Evolutionary conservation across 1,140 invertebrate species (phyloP), one percentile per base, ranked within the genome.

Genomic region (Pogonomyrmex barbatus): DNA sequence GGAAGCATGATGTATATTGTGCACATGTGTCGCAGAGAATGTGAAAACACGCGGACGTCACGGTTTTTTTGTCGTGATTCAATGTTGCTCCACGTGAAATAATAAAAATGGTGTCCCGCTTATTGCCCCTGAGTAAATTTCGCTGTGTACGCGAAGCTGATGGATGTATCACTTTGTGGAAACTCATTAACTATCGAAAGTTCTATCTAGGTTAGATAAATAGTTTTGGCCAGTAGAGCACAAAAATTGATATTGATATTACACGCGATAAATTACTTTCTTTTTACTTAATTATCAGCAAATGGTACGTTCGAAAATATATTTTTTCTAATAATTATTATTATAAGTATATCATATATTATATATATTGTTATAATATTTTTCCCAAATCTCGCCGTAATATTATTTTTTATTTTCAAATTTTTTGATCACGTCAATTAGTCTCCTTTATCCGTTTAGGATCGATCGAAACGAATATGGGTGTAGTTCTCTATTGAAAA

Each of bases 1-100:
- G 45, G 86, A 5, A 58, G 79, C 79, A 75, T 73, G 79, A 83
- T 83, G 42, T 83, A 83, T 83, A 83, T 75, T 50, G 79, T 17
- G 54, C 79, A 83, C 79, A 83, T 83, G 79, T 83, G 79, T 83
- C 79, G 79, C 79, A 47, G 79, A 50, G 79, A 50, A 83, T n/a
- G 79, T 33, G 79, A 83, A 83, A 83, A 83, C 79, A 83, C 56
- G 24, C 24, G 39, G 42, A 30, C 79, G 68, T 83, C 68, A 83
- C 33, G 39, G 54, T 83, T 83, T 73, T 83, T 83, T 83, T 54
- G 42, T 12, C 30, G 65, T 47, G 79, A 83, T 73, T 62, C 79
- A 56, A 83, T 47, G 79, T 73, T 62, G 70, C 67, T 14, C 33
- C 79, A 75, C 42, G 79, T 83, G 79, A 75, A 83, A 75, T 83